A percentile compares a stretch with the other conserved stretches of the same genome.
Evolutionary conservation across 2,113 vertebrate genomes (phyloP).

Genomic region (Tamias sibiricus): DNA sequence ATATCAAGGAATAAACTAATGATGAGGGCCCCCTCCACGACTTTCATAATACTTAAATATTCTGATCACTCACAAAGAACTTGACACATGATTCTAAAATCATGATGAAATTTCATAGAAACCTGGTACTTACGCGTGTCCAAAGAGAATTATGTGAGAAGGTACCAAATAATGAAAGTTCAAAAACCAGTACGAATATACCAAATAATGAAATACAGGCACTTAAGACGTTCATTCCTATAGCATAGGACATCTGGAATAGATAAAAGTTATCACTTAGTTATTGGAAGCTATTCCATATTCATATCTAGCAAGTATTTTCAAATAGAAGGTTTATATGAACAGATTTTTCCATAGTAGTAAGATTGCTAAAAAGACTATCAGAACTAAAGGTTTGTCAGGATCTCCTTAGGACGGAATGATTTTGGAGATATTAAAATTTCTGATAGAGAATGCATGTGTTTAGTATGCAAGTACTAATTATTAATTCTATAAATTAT

Average conservation of each 20-base stretch:
- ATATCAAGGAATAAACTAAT: background rate
- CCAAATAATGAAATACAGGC: background rate
- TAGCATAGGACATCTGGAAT: background rate
- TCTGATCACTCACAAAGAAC: background rate
- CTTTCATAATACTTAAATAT: background rate
- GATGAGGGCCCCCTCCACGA: background rate
- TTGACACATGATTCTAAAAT: background rate
- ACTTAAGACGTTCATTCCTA: background rate
- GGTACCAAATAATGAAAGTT: rapidly evolving
- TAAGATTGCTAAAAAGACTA: background rate
- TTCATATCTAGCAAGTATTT: background rate
- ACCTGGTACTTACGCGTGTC: conserved; percentile 50
- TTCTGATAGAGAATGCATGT: background rate
- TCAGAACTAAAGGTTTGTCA: background rate
- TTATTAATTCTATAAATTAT: background rate
- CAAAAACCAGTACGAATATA: rapidly evolving
- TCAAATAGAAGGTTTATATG: background rate
- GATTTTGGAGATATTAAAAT: background rate
- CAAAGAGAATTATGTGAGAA: rapidly evolving
- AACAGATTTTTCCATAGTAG: background rate
- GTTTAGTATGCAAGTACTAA: background rate
- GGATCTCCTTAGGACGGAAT: background rate
- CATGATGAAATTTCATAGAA: conserved; percentile 2
- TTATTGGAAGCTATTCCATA: background rate
- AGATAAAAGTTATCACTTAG: background rate